These are phyloP conservation scores for Holotrichia oblita DNA, from an alignment of 1,140 invertebrate species.

Conservation along the genomic window DNA sequence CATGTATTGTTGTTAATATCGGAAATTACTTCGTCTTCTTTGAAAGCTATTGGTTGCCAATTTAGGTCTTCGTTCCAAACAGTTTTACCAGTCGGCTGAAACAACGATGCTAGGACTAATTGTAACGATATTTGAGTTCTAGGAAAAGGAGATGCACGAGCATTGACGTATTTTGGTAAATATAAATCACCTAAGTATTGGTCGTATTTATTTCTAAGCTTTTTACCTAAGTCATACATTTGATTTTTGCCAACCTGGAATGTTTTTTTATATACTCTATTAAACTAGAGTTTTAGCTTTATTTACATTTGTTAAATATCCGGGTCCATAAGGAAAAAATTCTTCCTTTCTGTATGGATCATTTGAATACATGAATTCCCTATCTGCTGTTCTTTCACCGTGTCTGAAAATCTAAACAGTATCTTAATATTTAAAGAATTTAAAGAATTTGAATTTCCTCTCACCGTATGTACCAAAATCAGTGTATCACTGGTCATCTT, in stretches of 20 bases:
- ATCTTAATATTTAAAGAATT: background rate
- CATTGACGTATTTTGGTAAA: slow-evolving; percentile 59
- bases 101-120: slow-evolving; percentile 58
- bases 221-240: slow-evolving; percentile 61
- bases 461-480: slow-evolving; percentile 2
- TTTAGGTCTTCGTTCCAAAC: slow-evolving; percentile 54
- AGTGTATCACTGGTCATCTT: background rate
- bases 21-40: slow-evolving; percentile 26
- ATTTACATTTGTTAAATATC: slow-evolving; percentile 34
- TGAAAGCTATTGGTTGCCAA: slow-evolving; percentile 60
- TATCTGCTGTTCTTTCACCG: slow-evolving; percentile 39
- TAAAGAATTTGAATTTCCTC: background rate
- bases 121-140: slow-evolving; percentile 66
- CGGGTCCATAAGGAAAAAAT: slow-evolving; percentile 31
- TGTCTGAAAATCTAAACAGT: slow-evolving; percentile 42
- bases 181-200: slow-evolving; percentile 62
- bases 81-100: slow-evolving; percentile 54
- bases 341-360: no score
- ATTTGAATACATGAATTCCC: background rate
- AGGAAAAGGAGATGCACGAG: slow-evolving; percentile 67
- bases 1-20: background rate
- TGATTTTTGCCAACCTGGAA: slow-evolving; percentile 61
- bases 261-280: background rate
- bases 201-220: slow-evolving; percentile 59
- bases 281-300: background rate